Evolutionary conservation across 2,113 vertebrate species (phyloP), one percentile per base, ranked within the genome.

Genomic region (Indri indri): DNA sequence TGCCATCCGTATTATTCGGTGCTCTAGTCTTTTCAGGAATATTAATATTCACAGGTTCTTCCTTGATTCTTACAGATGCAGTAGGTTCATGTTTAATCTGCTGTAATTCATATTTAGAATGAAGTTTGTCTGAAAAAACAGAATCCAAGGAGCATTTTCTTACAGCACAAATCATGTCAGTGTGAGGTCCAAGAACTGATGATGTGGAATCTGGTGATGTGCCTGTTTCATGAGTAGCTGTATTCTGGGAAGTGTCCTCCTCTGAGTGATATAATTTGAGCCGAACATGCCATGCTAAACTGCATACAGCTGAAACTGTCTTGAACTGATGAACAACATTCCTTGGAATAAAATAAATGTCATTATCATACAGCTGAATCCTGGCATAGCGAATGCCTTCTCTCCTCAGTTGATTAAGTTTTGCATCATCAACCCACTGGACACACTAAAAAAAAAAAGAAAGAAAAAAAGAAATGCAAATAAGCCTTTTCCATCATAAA

Each of bases 281-380:
- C 50, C 99, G 99, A 91, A 99, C 97, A 6, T 99, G 99, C 99
- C 99, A 99, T 5, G 99, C 99, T 98, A 99, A 99, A 98, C 99
- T 99, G 98, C 99, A 99, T 86, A 99, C 99, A 4, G 99, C 99
- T 4, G 99, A 99, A 90, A 99, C 99, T 0, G 99, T 99, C 99
- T 99, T 99, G 98, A 99, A 99, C 98, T 99, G 99, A 98, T 99
- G 99, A 96, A 99, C 99, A 95, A 99, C 99, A 92, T 99, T 99
- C 98, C 99, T 99, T 4, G 99, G 99, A 98, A 99, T 99, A 98
- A 99, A 99, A 97, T 99, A 99, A 98, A 99, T 99, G 98, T 99
- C 99, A 84, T 99, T 99, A 98, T 99, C 99, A 2, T 99, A 99
- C 30, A 99, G 98, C 98, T 99, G 99, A 97, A 99, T 99, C 91